Base-by-base conservation (phyloP, 2,113 vertebrate species). In the Grammomys surdaster region DNA sequence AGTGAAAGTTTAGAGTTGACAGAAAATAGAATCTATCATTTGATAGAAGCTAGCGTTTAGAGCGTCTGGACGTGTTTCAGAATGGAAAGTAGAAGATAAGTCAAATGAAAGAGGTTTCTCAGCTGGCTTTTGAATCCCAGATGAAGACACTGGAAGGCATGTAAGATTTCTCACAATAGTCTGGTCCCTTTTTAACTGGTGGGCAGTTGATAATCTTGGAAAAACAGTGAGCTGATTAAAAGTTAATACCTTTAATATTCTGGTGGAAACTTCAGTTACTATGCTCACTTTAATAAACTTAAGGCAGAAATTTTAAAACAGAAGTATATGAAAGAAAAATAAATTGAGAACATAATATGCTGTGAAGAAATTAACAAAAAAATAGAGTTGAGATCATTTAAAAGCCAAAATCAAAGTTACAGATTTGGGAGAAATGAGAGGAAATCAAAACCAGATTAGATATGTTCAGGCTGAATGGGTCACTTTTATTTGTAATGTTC, bases 401-500 rank as follows among this genome's bases (percentile, higher is more conserved):
- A 81, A 96, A 94, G 17, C 13, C 75, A 89, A 95, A 88, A 43
- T 43, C 48, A 56, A 95, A 93, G 51, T 80, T 63, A 81, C 1
- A 65, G 6, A 72, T n/a, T 96, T 88, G 75, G 33, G 17, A 17
- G 70, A 90, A 90, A 51, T 85, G 16, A 20, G 48, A 28, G 7
- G 1, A 31, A 46, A 56, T 75, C 33, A 95, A 84, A 94, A 88
- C 13, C 46, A 36, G 46, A 89, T 84, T 73, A 60, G 13, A 73
- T 72, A 16, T 85, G 87, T 94, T 88, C 33, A 85, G 65, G 78
- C 4, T 17, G 51, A 85, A 92, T 46, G 78, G 63, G 20, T 88
- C 75, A 92, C 24, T 94, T 96, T 78, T 80, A 80, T 36, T 95
- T 33, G 76, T 70, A 75, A 91, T 56, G 80, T 91, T 84, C 78